Percentiles rank a stretch among this genome's conserved stretches.
Conservation (phyloP, 1,140 invertebrate species). For the Calephelis virginiensis region DNA sequence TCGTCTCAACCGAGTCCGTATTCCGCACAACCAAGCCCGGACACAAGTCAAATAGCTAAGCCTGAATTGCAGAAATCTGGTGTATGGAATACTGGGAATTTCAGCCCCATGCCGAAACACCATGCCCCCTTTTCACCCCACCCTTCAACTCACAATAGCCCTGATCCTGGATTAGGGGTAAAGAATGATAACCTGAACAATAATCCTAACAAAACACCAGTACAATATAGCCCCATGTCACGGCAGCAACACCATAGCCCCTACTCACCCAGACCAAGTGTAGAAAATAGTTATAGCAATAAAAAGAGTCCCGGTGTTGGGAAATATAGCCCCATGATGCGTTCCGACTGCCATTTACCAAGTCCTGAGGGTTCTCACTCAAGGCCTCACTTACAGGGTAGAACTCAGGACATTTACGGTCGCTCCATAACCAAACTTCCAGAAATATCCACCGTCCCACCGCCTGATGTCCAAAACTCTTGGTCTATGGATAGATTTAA, state of each 20-base stretch:
- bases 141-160: conserved; percentile 59
- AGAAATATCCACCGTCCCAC: conserved; percentile 42
- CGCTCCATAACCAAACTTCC: conserved; percentile 46
- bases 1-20: conserved; percentile 74
- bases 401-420: conserved; percentile 50
- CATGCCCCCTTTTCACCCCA: conserved; percentile 65
- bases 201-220: conserved; percentile 59
- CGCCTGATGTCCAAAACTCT: conserved; percentile 43
- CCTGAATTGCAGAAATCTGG: conserved; percentile 58
- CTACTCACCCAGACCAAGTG: conserved; percentile 62
- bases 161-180: conserved; percentile 54
- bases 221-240: conserved; percentile 65
- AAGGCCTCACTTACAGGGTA: conserved; percentile 35
- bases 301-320: conserved; percentile 62
- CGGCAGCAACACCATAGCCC: conserved; percentile 64
- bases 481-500: conserved; percentile 54
- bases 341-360: conserved; percentile 56
- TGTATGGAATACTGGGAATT: conserved; percentile 66
- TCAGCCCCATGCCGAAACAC: conserved; percentile 72
- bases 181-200: conserved; percentile 49
- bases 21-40: conserved; percentile 72
- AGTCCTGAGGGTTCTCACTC: conserved; percentile 58
- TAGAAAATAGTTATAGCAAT: conserved; percentile 53
- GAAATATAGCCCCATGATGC: conserved; percentile 69
- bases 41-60: conserved; percentile 69